Conservation (phyloP, 2,113 vertebrate species). For the Rallus limicola region DNA sequence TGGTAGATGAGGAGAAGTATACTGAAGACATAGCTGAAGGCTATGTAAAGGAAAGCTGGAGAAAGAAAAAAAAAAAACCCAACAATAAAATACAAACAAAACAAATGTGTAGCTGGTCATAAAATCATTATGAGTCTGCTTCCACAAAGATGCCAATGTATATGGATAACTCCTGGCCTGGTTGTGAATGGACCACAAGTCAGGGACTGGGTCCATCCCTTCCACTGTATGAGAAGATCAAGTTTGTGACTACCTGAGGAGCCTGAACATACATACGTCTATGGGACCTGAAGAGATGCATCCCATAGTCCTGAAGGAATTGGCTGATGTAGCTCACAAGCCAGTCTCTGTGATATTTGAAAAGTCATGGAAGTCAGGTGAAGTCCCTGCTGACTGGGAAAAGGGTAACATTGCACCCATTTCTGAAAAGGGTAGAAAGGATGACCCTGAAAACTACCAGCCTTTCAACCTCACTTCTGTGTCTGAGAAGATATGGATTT, state of each 20-base stretch:
- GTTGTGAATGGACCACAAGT: not conserved
- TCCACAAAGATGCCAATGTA: not conserved
- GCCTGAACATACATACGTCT: no score
- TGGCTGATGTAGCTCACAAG: no score
- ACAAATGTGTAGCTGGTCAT: not conserved
- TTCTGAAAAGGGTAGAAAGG: not conserved
- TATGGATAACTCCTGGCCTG: not conserved
- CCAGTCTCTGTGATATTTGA: no score
- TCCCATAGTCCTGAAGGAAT: no score
- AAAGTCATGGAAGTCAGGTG: no score
- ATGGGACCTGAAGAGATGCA: no score
- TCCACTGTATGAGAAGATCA: not conserved
- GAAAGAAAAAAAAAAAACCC: not conserved
- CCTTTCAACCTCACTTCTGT: not conserved
- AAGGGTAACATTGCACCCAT: no score
- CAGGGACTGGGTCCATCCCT: not conserved
- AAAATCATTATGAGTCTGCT: not conserved
- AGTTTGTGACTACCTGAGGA: not conserved
- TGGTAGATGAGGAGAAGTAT: not conserved
- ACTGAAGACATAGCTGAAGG: not conserved
- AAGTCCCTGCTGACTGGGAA: no score
- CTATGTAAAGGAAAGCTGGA: not conserved
- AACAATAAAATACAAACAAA: no score
- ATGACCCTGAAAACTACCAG: not conserved
- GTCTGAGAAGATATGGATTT: not conserved